Conservation (phyloP, 2,888 invertebrate species). For the Ferrisia virgata region DNA sequence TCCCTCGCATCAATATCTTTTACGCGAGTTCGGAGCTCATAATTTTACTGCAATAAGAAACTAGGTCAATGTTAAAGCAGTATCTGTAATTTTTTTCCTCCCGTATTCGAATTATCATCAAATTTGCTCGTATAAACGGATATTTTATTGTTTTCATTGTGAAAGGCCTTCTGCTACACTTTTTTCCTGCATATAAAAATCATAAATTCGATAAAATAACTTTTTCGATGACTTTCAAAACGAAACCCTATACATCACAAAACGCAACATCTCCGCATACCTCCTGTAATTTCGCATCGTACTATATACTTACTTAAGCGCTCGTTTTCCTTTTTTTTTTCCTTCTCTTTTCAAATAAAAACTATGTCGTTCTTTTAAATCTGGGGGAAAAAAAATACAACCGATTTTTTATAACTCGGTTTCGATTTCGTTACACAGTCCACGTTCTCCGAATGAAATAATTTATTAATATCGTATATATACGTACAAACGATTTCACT, state of each 20-base stretch:
- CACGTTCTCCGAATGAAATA: neutral
- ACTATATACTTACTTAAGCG: neutral
- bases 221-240: neutral
- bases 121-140: neutral
- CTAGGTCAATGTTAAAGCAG: conserved; percentile 29
- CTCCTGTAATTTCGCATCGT: neutral
- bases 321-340: neutral
- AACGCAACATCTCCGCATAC: neutral
- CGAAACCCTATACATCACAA: neutral
- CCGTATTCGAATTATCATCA: neutral
- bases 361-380: neutral
- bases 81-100: conserved; percentile 10
- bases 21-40: neutral
- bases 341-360: neutral
- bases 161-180: neutral
- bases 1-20: neutral
- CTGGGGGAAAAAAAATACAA: neutral
- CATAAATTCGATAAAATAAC: neutral
- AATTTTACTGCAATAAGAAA: conserved; percentile 3
- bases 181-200: neutral
- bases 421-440: neutral
- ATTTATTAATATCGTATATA: neutral
- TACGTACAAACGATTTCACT: neutral
- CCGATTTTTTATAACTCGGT: neutral
- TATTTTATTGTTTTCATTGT: conserved; percentile 2